Percentiles rank a stretch among this genome's conserved stretches.
Evolutionary conservation across 2,888 invertebrate genomes (phyloP).

Genomic region (Parnassius mnemosyne): DNA sequence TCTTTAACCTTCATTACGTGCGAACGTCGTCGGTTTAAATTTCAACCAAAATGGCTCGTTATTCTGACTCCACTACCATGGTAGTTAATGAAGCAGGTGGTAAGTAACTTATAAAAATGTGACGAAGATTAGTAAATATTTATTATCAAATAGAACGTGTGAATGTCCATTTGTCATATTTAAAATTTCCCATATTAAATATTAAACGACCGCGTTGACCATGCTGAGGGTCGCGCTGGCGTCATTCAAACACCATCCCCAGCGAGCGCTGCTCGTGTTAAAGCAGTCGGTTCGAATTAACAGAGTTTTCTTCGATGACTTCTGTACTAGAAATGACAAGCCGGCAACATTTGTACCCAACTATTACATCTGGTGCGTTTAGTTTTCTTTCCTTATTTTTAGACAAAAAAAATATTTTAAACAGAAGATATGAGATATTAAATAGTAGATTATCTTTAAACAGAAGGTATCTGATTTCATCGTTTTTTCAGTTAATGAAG

Average conservation of each 20-base stretch:
- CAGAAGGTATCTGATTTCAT: not conserved
- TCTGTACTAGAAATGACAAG: slow-evolving; percentile 69
- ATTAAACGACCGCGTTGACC: slow-evolving; percentile 41
- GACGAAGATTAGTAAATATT: not conserved
- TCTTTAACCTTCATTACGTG: slow-evolving; percentile 30
- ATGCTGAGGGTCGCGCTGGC: slow-evolving; percentile 29
- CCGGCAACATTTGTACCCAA: slow-evolving; percentile 63
- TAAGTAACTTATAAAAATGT: not conserved
- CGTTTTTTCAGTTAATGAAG: slow-evolving; percentile 71
- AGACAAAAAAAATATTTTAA: not conserved
- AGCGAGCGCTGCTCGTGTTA: slow-evolving; percentile 35
- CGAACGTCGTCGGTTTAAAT: slow-evolving; percentile 37
- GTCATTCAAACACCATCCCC: slow-evolving; percentile 37
- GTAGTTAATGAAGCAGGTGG: slow-evolving; percentile 43
- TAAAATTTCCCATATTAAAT: slow-evolving; percentile 58
- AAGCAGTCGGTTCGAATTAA: slow-evolving; percentile 25
- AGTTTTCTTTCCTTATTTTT: slow-evolving; percentile 7
- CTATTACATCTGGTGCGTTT: slow-evolving; percentile 48
- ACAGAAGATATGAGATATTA: no score
- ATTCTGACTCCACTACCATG: slow-evolving; percentile 53
- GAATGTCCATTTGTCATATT: slow-evolving; percentile 32
- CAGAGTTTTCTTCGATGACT: slow-evolving; percentile 28
- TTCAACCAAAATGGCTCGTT: slow-evolving; percentile 43
- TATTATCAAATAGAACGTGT: slow-evolving; percentile 9
- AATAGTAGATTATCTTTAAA: no score